phyloP scores from a whole-genome alignment of 2,113 vertebrate species.

The Tyto alba region DNA sequence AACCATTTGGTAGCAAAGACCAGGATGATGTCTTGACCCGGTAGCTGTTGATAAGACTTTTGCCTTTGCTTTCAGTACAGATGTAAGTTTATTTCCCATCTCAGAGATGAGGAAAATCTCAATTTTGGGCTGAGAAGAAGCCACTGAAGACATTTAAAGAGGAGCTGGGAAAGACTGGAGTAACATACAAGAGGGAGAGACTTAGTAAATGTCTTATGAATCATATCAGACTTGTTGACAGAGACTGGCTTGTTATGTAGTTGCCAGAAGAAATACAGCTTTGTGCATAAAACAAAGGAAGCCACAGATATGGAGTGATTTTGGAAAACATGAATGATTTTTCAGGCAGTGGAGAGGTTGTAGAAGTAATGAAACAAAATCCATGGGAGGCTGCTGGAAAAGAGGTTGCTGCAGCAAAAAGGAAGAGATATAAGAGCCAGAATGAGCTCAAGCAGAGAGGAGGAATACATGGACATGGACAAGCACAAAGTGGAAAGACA shows the following conservation, averaged over 20 bases:
- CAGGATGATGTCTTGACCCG: not conserved
- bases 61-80: not conserved
- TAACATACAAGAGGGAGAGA: not conserved
- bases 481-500: not conserved
- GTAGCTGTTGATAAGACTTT: not conserved
- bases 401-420: not conserved
- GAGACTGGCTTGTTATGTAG: not conserved
- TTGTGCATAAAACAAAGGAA: not conserved
- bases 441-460: not conserved
- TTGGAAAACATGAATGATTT: constrained; percentile 9
- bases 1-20: not conserved
- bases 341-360: not conserved
- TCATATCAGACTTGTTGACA: not conserved
- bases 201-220: not conserved
- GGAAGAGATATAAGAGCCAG: not conserved
- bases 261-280: not conserved
- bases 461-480: not conserved
- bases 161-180: not conserved
- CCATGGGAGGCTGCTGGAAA: not conserved
- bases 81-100: not conserved
- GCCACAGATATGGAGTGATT: not conserved
- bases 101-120: not conserved
- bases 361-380: not conserved
- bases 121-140: not conserved
- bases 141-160: not conserved